Conservation (phyloP, 1,140 invertebrate genomes). For the Harlomillsia oculata region DNA sequence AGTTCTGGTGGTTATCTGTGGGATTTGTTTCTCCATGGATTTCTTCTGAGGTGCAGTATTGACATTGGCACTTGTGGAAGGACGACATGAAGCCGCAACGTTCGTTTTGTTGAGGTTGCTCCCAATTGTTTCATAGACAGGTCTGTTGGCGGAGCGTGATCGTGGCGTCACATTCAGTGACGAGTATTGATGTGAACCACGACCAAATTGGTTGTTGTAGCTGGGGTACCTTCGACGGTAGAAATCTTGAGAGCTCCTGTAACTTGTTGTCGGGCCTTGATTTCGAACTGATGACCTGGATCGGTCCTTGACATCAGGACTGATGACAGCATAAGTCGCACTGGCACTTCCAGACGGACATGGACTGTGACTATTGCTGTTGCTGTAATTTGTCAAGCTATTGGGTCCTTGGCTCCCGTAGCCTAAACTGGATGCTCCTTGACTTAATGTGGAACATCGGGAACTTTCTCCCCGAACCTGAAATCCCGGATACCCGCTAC, state of each 20-base stretch:
- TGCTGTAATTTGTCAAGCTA: constrained; percentile 7
- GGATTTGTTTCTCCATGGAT: neutral
- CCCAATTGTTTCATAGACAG: constrained; percentile 2
- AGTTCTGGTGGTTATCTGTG: neutral
- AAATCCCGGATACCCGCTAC: constrained; percentile 4
- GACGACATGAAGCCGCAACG: neutral
- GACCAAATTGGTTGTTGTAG: neutral
- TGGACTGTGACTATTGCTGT: constrained; percentile 12
- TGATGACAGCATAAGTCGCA: constrained; percentile 12
- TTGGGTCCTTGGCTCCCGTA: constrained; percentile 16
- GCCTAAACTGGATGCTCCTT: constrained; percentile 13
- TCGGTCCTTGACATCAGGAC: neutral
- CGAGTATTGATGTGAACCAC: neutral
- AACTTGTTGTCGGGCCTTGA: neutral
- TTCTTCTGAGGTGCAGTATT: neutral
- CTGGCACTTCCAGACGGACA: constrained; percentile 15
- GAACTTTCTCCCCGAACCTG: constrained; percentile 9
- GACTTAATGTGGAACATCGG: constrained; percentile 15
- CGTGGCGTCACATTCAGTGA: neutral
- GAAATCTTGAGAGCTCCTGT: constrained; percentile 4
- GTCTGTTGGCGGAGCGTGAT: neutral
- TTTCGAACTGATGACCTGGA: neutral
- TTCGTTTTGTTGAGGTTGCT: neutral
- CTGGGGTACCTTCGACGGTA: constrained; percentile 4
- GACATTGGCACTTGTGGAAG: neutral